Evolutionary conservation across 2,888 invertebrate genomes (phyloP), one percentile per base, ranked within the genome.

Genomic region (Euphydryas editha): DNA sequence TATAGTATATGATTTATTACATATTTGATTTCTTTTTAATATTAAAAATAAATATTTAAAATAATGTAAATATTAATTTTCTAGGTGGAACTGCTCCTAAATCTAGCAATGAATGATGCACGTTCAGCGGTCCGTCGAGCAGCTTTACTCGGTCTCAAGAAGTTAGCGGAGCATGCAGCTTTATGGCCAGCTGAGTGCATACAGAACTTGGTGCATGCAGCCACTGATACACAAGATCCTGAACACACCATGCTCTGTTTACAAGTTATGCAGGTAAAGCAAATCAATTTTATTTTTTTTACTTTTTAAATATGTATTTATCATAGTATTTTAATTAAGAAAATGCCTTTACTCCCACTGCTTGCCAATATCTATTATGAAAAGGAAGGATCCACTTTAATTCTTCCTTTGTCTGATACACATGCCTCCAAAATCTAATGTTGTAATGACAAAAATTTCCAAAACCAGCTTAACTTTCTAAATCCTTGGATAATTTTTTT

Each of bases 71-170:
- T 1, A 17, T 24, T 1, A 11, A 30, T 21, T 55, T 15, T 75
- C 94, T 94, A 92, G 93, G 93, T 93, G 72, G 90, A 91, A 59
- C 77, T 93, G 0, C 84, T 93, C 0, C 81, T 93, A 7, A 85
- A 77, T 63, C 85, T 92, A 69, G 87, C 89, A 0, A 83, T 84
- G 73, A 84, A 87, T 58, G 93, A 92, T 59, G 85, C 89, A 0
- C 87, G 93, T 0, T 81, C 85, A 0, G 78, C 85, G 0, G 89
- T 93, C 0, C 85, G 91, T 0, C 84, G 88, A 49, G 80, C 91
- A 0, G 92, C 93, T 0, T 77, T 93, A 0, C 60, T 82, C 0
- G 93, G 92, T 0, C 79, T 92, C 5, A 78, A 79, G 66, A 79
- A 79, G 58, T 73, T 92, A 46, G 92, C 91, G 0, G 82, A 78